Percentiles rank a stretch among this genome's conserved stretches.
These are phyloP conservation scores for Drosophila baimaii DNA, from an alignment of 1,140 invertebrate species.

Conservation along the genomic window DNA sequence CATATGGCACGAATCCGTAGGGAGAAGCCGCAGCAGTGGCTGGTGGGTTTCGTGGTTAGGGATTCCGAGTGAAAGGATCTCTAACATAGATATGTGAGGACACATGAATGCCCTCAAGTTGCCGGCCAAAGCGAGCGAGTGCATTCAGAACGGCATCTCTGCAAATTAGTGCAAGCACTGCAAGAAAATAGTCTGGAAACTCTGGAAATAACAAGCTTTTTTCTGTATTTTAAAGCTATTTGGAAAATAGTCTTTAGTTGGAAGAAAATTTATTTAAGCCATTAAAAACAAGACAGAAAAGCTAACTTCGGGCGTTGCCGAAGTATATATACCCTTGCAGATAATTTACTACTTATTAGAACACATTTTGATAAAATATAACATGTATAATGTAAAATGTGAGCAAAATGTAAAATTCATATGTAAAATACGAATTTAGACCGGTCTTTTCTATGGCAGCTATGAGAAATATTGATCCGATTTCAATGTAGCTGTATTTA, in stretches of 20 bases:
- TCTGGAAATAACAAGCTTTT: not conserved
- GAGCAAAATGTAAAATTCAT: too few species aligned
- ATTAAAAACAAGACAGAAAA: too few species aligned
- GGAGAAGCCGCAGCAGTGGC: not conserved
- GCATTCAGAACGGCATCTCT: not conserved
- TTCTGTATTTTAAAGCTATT: not conserved
- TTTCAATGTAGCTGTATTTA: too few species aligned
- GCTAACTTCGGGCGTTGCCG: too few species aligned
- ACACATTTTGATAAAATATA: too few species aligned
- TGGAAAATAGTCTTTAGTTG: not conserved
- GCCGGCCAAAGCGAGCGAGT: not conserved
- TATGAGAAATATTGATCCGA: too few species aligned
- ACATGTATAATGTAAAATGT: too few species aligned
- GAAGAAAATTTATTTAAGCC: too few species aligned
- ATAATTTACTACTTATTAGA: too few species aligned
- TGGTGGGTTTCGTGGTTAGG: not conserved
- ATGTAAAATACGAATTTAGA: too few species aligned
- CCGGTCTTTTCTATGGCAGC: too few species aligned
- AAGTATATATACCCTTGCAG: too few species aligned
- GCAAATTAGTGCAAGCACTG: not conserved
- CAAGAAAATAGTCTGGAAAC: not conserved
- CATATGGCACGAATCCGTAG: not conserved
- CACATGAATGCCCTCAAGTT: slow-evolving; percentile 9
- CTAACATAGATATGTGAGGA: not conserved
- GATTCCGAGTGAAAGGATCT: not conserved